Evolutionary conservation across 2,888 invertebrate genomes (phyloP), one percentile per base, ranked within the genome.

Genomic region (Platycheirus rosarum): DNA sequence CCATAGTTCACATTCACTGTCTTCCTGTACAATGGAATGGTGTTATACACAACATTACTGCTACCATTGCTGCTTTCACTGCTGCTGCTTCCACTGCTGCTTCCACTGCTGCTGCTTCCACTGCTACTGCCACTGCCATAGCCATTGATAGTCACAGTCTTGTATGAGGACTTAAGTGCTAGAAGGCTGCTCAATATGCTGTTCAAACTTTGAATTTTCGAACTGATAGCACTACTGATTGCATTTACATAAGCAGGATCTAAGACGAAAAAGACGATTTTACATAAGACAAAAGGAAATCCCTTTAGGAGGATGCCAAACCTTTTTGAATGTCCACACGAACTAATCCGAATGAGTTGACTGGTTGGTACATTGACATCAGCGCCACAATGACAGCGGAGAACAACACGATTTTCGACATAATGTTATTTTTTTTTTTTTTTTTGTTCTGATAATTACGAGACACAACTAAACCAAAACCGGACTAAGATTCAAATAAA

Each of bases 311-410:
- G 26, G n/a, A 9, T 18, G 8, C n/a, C 66, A 62, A 62, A 80
- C 80, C 76, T 76, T 80, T 20, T 53, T 69, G 76, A 11, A 80
- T 8, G 42, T 80, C 60, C 8, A 80, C 70, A 40, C 80, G 76
- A 4, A 80, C 76, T 1, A 76, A 0, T 16, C 80, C 80, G 48
- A 48, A 66, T 20, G 80, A 76, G 32, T 76, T 48, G 40, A 51
- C 46, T 48, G 70, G 60, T 13, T 48, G 42, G 42, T 60, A 49
- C 76, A 70, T 53, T 20, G 76, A 66, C 63, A 76, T 35, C 70
- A 76, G 7, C 46, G 62, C 65, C 5, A 80, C n/a, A 8, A 32
- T 3, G n/a, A 80, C 48, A 42, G 70, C 35, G 42, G 70, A 42
- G 26, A 70, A 16, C 18, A 66, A 32, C n/a, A 49, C 70, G n/a